phyloP scores from a whole-genome alignment of 2,888 invertebrate species.

The Eristalinus aeneus region DNA sequence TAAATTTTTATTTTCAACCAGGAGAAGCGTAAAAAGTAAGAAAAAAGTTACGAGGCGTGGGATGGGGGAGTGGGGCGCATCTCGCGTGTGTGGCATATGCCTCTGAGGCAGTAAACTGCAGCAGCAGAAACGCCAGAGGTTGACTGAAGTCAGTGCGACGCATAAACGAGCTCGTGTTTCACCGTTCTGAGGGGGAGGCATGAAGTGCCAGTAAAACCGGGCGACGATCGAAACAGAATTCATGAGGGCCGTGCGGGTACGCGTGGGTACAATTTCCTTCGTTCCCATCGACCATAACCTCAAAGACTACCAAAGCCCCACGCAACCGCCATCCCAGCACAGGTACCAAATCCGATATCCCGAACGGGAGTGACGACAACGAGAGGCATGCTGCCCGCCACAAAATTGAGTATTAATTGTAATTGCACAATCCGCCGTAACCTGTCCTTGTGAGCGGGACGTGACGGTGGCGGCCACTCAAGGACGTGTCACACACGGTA shows the following conservation, averaged over 20 bases:
- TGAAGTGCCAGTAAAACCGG: slow-evolving; percentile 19
- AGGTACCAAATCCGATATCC: background rate
- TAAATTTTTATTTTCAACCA: slow-evolving; percentile 66
- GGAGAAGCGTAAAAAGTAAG: slow-evolving; percentile 44
- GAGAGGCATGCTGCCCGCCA: slow-evolving; percentile 4
- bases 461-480: background rate
- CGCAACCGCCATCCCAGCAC: background rate
- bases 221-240: slow-evolving; percentile 14
- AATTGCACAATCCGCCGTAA: slow-evolving; percentile 45
- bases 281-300: slow-evolving; percentile 32
- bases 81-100: slow-evolving; percentile 52
- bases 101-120: slow-evolving; percentile 65
- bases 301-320: background rate
- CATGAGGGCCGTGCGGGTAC: slow-evolving; percentile 21
- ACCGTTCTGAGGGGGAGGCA: slow-evolving; percentile 5
- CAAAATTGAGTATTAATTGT: slow-evolving; percentile 64
- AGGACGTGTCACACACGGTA: slow-evolving; percentile 27
- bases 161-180: slow-evolving; percentile 13
- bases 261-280: slow-evolving; percentile 43
- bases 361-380: no score
- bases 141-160: background rate
- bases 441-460: background rate
- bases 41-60: background rate
- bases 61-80: slow-evolving; percentile 36
- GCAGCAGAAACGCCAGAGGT: slow-evolving; percentile 36